A percentile compares a stretch with the other conserved stretches of the same genome.
Evolutionary conservation across 2,113 vertebrate genomes (phyloP).

Genomic region (Labeo rohita): DNA sequence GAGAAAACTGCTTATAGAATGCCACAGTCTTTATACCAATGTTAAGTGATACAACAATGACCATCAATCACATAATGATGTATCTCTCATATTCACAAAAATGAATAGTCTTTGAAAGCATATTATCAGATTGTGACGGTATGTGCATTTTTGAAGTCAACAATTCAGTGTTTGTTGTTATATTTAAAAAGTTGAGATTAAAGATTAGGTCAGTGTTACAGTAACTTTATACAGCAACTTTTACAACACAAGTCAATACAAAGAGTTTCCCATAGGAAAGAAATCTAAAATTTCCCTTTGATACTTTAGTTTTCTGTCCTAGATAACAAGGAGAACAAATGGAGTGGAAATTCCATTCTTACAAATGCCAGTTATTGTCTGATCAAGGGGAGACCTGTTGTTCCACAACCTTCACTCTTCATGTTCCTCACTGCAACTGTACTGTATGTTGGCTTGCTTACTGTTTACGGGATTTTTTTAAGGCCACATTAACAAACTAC

Average conservation of each 20-base stretch:
- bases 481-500: no score
- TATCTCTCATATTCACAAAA: background rate
- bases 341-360: background rate
- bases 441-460: no score
- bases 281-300: background rate
- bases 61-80: slow-evolving; percentile 6
- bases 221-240: background rate
- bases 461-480: no score
- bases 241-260: background rate
- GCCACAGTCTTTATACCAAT: background rate
- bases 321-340: background rate
- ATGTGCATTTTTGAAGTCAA: slow-evolving; percentile 2
- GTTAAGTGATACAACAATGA: background rate
- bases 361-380: background rate
- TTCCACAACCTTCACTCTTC: background rate
- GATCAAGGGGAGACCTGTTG: background rate
- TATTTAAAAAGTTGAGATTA: background rate
- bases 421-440: background rate
- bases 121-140: background rate
- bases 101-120: background rate
- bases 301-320: background rate
- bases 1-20: background rate
- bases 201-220: background rate
- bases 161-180: background rate
- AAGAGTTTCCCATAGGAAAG: background rate